Conservation (phyloP, 1,140 invertebrate genomes). For the Rhyzopertha dominica region DNA sequence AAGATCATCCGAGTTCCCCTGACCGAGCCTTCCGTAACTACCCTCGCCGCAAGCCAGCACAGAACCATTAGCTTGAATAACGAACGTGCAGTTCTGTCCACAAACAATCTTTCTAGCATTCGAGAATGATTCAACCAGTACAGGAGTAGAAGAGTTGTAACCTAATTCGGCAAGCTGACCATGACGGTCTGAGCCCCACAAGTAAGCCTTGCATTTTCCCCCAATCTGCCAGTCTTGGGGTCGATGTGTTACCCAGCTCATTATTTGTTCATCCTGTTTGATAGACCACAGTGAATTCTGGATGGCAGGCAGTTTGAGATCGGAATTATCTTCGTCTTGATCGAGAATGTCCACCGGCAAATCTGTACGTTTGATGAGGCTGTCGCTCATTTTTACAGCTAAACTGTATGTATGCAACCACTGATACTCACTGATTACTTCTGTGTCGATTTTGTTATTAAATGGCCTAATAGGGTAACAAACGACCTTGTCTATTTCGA, state of each 20-base stretch:
- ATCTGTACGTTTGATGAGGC: conserved; percentile 49
- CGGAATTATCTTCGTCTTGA: conserved; percentile 35
- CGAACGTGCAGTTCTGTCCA: conserved; percentile 64
- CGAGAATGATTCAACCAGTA: conserved; percentile 48
- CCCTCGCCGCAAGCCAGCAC: conserved; percentile 96
- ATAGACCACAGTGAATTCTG: conserved; percentile 53
- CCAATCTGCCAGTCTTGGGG: conserved; percentile 66
- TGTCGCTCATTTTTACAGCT: conserved; percentile 53
- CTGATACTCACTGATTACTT: conserved; percentile 51
- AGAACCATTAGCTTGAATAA: conserved; percentile 54
- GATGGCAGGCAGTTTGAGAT: conserved; percentile 40
- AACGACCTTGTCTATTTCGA: conserved; percentile 54
- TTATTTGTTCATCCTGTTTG: conserved; percentile 58
- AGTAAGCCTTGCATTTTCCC: conserved; percentile 57
- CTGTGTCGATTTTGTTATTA: conserved; percentile 40
- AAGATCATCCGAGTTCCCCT: conserved; percentile 89
- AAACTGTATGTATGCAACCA: conserved; percentile 57
- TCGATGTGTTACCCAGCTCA: conserved; percentile 57
- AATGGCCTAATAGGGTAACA: conserved; percentile 49
- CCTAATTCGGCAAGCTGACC: conserved; percentile 60
- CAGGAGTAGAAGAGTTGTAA: conserved; percentile 44
- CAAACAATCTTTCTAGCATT: conserved; percentile 57
- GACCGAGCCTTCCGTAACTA: conserved; percentile 85
- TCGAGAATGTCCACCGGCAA: conserved; percentile 49
- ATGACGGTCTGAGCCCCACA: conserved; percentile 62